A percentile compares a stretch with the other conserved stretches of the same genome.
These are phyloP conservation scores for Dicroscelio sp. DNA, from an alignment of 2,888 invertebrate genomes.

Conservation along the genomic window DNA sequence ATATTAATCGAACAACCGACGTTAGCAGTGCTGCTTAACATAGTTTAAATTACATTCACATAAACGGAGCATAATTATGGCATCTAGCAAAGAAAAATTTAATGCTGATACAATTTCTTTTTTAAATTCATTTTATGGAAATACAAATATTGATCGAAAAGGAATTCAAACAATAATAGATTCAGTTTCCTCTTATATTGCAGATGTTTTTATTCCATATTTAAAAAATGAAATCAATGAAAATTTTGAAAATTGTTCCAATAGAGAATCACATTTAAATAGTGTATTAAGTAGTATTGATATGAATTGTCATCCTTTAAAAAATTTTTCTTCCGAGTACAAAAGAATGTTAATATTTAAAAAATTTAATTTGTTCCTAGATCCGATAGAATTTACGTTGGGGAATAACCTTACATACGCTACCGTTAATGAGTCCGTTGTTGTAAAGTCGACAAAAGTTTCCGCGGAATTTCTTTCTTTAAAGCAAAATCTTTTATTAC, in stretches of 20 bases:
- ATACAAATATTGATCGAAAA: not conserved
- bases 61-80: not conserved
- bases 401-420: not conserved
- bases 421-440: not conserved
- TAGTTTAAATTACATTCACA: not conserved
- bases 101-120: not conserved
- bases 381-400: not conserved
- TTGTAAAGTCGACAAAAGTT: not conserved
- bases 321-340: not conserved
- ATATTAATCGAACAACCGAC: not conserved
- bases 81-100: not conserved
- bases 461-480: not conserved
- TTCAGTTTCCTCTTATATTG: not conserved
- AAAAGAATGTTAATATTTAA: not conserved
- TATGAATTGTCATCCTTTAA: too few species aligned
- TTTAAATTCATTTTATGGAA: constrained; percentile 19
- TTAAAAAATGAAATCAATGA: not conserved
- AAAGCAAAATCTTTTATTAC: too few species aligned
- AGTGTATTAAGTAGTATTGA: too few species aligned
- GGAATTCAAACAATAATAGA: not conserved
- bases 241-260: not conserved
- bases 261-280: too few species aligned
- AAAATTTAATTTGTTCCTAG: not conserved
- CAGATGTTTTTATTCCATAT: not conserved
- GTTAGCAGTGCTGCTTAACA: not conserved